Percentiles rank a stretch among this genome's conserved stretches.
phyloP scores from a whole-genome alignment of 2,113 vertebrate genomes.

The Neolamprologus ventralis region DNA sequence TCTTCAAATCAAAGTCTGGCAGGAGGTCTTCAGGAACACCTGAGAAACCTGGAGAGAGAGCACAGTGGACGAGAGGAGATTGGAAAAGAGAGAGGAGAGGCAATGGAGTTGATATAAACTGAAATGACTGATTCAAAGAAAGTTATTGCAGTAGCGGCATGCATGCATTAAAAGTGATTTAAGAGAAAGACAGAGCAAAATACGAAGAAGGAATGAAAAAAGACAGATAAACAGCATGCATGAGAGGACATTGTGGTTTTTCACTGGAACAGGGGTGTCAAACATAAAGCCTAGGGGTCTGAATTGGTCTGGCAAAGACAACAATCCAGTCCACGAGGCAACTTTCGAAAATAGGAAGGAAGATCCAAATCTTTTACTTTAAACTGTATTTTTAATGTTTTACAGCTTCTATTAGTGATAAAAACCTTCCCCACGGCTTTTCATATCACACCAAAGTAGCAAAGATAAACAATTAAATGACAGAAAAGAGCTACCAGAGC shows the following conservation, averaged over 20 bases:
- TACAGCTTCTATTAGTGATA: neutral
- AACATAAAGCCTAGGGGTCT: neutral
- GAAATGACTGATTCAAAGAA: slow-evolving; percentile 14
- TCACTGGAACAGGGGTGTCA: neutral
- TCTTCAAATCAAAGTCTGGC: slow-evolving; percentile 94
- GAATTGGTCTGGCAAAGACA: neutral
- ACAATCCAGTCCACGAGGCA: neutral
- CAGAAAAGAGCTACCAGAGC: neutral
- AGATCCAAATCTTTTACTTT: neutral
- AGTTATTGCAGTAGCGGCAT: slow-evolving; percentile 30
- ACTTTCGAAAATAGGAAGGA: neutral
- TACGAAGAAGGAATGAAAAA: neutral
- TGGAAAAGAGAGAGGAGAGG: neutral
- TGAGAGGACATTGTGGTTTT: neutral
- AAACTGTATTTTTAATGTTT: neutral
- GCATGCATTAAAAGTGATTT: slow-evolving; percentile 10
- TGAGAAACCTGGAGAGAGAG: slow-evolving; percentile 87
- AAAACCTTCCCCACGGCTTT: neutral
- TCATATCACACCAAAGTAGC: neutral
- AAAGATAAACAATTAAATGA: neutral
- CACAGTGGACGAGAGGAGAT: slow-evolving; percentile 7
- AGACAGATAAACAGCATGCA: slow-evolving; percentile 28
- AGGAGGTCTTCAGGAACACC: slow-evolving; percentile 91
- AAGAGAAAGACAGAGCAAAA: neutral
- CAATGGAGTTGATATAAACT: neutral